These are phyloP conservation scores for Shargacucullia verbasci DNA, from an alignment of 2,888 invertebrate species.

Conservation along the genomic window DNA sequence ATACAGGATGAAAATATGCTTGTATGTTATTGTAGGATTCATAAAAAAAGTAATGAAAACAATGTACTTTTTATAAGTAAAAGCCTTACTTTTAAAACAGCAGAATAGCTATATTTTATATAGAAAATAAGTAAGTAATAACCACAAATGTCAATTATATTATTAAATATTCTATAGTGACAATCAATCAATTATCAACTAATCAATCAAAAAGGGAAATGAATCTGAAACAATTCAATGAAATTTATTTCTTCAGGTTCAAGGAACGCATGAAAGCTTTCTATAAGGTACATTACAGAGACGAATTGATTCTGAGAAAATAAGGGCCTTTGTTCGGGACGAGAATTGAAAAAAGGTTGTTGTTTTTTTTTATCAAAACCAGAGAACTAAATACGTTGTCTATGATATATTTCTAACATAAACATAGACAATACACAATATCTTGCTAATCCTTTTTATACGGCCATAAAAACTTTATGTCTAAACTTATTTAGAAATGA, in stretches of 20 bases:
- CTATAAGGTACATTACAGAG: conserved; percentile 26
- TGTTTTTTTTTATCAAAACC: conserved; percentile 25
- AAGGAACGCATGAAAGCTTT: conserved; percentile 14
- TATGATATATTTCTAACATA: not conserved
- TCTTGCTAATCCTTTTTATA: conserved; percentile 15
- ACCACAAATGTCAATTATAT: too few relatives aligned
- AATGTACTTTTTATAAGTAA: too few relatives aligned
- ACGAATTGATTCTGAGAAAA: conserved; percentile 45
- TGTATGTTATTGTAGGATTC: too few relatives aligned
- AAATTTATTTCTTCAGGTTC: conserved; percentile 1
- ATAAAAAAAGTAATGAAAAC: too few relatives aligned
- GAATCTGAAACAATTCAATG: not conserved
- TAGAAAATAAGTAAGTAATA: too few relatives aligned
- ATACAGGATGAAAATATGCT: too few relatives aligned
- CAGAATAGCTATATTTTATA: too few relatives aligned
- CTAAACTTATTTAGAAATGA: conserved; percentile 28
- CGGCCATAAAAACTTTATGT: conserved; percentile 26
- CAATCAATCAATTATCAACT: too few relatives aligned
- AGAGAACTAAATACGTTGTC: not conserved
- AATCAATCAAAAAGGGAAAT: not conserved
- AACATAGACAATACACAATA: too few relatives aligned
- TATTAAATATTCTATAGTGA: too few relatives aligned
- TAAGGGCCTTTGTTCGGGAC: conserved; percentile 4
- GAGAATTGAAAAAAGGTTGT: not conserved
- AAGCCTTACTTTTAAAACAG: too few relatives aligned